These are phyloP conservation scores for Seira sanloemensis DNA, from an alignment of 2,888 invertebrate species.

Conservation along the genomic window DNA sequence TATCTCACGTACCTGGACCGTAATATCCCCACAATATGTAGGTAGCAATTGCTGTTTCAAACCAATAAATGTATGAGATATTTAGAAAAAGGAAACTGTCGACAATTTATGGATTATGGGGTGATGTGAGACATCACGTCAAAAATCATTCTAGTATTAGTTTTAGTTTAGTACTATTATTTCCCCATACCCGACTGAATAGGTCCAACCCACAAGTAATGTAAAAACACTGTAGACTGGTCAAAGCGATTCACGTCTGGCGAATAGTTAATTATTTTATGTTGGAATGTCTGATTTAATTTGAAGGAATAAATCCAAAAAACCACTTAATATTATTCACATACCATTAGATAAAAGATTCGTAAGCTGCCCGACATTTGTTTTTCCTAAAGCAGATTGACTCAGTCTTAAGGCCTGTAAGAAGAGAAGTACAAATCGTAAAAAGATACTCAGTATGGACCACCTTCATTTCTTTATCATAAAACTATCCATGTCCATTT, in stretches of 20 bases:
- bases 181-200: slow-evolving; percentile 86
- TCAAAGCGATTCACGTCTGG: slow-evolving; percentile 97
- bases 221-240: slow-evolving; percentile 89
- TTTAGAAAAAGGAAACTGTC: no score
- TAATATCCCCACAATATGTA: slow-evolving; percentile 96
- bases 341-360: slow-evolving; percentile 94
- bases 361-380: slow-evolving; percentile 93
- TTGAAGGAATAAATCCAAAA: no score
- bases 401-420: slow-evolving; percentile 29
- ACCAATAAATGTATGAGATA: slow-evolving; percentile 95
- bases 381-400: slow-evolving; percentile 88
- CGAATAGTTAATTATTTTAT: no score
- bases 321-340: slow-evolving; percentile 84
- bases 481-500: neutral
- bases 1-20: slow-evolving; percentile 87
- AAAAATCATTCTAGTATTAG: no score
- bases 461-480: neutral
- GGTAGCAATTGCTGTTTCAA: slow-evolving; percentile 91
- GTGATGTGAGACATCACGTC: no score
- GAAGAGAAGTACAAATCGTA: slow-evolving; percentile 2
- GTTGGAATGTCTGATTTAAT: no score
- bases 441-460: no score
- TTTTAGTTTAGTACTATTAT: no score
- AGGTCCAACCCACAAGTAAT: slow-evolving; percentile 95
- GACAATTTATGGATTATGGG: no score